Evolutionary conservation across 2,113 vertebrate species (phyloP).

Genomic region (Loxodonta africana): DNA sequence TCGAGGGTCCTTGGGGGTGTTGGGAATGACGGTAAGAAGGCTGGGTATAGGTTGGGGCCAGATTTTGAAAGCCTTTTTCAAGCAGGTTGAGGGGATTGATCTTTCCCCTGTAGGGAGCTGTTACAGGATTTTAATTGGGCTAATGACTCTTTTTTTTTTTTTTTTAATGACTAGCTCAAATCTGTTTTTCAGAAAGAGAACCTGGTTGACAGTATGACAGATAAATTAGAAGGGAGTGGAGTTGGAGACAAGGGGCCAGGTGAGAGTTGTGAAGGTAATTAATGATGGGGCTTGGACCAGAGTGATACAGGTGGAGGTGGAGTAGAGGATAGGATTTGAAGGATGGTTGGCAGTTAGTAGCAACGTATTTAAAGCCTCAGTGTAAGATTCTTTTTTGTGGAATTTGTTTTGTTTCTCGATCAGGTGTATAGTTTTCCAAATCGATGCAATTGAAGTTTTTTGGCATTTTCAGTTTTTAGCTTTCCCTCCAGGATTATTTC

Average conservation of each 20-base stretch:
- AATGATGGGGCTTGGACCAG: neutral
- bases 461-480: neutral
- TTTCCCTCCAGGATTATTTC: slow-evolving; percentile 4
- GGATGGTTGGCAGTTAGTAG: neutral
- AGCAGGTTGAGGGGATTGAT: neutral
- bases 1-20: neutral
- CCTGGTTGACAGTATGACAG: neutral
- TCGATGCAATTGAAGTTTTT: neutral
- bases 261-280: neutral
- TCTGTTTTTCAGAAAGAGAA: neutral
- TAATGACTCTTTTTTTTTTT: neutral
- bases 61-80: slow-evolving; percentile 37
- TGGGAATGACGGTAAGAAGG: neutral
- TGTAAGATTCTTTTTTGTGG: neutral
- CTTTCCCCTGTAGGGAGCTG: neutral
- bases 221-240: neutral
- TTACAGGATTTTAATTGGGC: neutral
- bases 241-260: neutral
- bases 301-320: neutral
- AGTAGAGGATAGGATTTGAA: neutral
- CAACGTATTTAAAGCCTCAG: neutral
- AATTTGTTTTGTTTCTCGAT: neutral
- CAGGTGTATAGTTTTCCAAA: neutral
- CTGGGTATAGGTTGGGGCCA: neutral
- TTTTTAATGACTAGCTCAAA: neutral